A percentile compares a stretch with the other conserved stretches of the same genome.
phyloP scores from a whole-genome alignment of 2,888 invertebrate genomes.

The Xestia c-nigrum region DNA sequence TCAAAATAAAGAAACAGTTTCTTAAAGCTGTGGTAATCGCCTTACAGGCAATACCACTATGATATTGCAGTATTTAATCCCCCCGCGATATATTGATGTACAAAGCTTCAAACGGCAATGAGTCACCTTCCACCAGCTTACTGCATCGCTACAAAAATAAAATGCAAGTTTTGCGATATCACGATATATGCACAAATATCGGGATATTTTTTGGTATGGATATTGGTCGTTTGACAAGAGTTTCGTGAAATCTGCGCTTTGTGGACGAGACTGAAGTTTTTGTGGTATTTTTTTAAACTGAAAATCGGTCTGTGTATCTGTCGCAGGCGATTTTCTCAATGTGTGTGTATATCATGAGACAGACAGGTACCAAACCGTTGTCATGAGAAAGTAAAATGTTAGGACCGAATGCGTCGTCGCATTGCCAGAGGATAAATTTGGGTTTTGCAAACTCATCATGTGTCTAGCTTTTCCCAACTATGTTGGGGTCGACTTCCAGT shows the following conservation, averaged over 20 bases:
- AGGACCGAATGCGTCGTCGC: not conserved
- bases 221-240: slow-evolving; percentile 19
- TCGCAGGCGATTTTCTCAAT: not conserved
- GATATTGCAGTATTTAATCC: slow-evolving; percentile 23
- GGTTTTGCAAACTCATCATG: not conserved
- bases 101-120: not conserved
- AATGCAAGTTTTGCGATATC: slow-evolving; percentile 6
- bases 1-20: not conserved
- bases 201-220: slow-evolving; percentile 1
- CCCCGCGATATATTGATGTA: slow-evolving; percentile 6
- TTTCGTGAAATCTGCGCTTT: slow-evolving; percentile 19
- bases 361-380: not conserved
- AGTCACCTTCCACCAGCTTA: slow-evolving; percentile 1
- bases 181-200: slow-evolving; percentile 4
- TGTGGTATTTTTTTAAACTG: not conserved
- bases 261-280: not conserved
- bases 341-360: not conserved
- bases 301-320: not conserved
- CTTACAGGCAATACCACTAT: slow-evolving; percentile 12
- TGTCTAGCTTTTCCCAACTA: too few relatives aligned
- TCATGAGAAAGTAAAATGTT: not conserved
- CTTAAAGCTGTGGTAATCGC: not conserved
- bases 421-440: not conserved
- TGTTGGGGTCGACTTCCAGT: too few relatives aligned
- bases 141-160: slow-evolving; percentile 7